phyloP scores from a whole-genome alignment of 2,888 invertebrate species.

The Metopia argyrocephala region DNA sequence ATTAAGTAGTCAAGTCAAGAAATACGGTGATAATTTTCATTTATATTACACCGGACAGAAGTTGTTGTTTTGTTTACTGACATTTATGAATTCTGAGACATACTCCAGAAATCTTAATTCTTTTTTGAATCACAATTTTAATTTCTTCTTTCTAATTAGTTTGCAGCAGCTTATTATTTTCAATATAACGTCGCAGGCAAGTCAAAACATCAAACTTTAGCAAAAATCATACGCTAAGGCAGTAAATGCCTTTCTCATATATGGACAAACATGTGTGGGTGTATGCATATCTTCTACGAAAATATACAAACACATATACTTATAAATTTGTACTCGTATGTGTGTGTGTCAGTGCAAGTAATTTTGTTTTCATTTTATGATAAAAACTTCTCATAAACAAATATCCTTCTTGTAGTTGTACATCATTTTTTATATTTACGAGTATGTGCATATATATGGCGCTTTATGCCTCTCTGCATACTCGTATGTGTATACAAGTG shows the following conservation, averaged over 20 bases:
- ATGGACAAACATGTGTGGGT: conserved; percentile 10
- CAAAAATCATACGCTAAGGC: conserved; percentile 8
- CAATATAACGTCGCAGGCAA: conserved; percentile 6
- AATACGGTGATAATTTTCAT: too few relatives aligned
- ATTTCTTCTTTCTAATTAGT: background rate
- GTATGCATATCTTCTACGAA: background rate
- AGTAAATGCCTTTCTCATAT: background rate
- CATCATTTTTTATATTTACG: background rate
- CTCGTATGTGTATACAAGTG: background rate
- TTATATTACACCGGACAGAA: too few relatives aligned
- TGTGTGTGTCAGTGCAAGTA: background rate
- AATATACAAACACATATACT: background rate
- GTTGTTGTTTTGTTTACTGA: too few relatives aligned
- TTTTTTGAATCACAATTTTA: too few relatives aligned
- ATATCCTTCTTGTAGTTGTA: conserved; percentile 28
- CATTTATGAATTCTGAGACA: too few relatives aligned
- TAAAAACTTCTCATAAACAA: conserved; percentile 23
- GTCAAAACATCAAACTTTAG: conserved; percentile 26
- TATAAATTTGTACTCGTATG: conserved; percentile 11
- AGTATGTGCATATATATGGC: background rate
- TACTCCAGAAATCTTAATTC: background rate
- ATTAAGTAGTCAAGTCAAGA: too few relatives aligned
- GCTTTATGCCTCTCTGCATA: too few relatives aligned
- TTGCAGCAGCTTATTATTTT: background rate
- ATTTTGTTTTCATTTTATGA: conserved; percentile 22